Conservation (phyloP, 2,888 invertebrate species). For the Zele albiditarsus region DNA sequence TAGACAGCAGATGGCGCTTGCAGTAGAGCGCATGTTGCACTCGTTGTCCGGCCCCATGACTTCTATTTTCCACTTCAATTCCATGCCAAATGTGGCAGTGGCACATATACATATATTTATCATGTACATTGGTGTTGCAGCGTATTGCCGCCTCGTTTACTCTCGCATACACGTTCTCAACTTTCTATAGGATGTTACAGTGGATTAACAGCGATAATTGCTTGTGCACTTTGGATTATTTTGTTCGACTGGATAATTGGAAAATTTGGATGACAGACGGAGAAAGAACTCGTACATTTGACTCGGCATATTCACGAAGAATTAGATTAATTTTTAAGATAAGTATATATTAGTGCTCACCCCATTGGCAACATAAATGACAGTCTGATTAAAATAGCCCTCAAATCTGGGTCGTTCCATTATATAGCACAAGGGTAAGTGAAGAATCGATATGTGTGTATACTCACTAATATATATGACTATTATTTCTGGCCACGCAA, state of each 20-base stretch:
- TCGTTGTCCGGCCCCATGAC: neutral
- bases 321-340: constrained; percentile 31
- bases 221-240: constrained; percentile 16
- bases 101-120: neutral
- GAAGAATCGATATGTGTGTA: constrained; percentile 5
- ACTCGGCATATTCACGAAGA: neutral
- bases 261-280: constrained; percentile 30
- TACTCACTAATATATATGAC: neutral
- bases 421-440: constrained; percentile 45
- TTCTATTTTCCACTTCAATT: constrained; percentile 28
- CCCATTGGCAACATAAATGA: constrained; percentile 11
- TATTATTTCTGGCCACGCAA: neutral
- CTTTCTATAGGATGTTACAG: neutral
- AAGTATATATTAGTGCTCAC: constrained; percentile 11
- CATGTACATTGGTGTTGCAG: neutral
- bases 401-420: constrained; percentile 50
- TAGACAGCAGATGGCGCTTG: constrained; percentile 35
- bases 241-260: constrained; percentile 37
- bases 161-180: constrained; percentile 1
- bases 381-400: constrained; percentile 53
- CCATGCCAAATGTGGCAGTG: neutral
- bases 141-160: neutral
- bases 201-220: constrained; percentile 16
- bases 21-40: constrained; percentile 30
- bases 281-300: constrained; percentile 10